Percentiles rank a stretch among this genome's conserved stretches.
Conservation (phyloP, 2,797 vertebrate genomes). For the Aeoliscus strigatus region DNA sequence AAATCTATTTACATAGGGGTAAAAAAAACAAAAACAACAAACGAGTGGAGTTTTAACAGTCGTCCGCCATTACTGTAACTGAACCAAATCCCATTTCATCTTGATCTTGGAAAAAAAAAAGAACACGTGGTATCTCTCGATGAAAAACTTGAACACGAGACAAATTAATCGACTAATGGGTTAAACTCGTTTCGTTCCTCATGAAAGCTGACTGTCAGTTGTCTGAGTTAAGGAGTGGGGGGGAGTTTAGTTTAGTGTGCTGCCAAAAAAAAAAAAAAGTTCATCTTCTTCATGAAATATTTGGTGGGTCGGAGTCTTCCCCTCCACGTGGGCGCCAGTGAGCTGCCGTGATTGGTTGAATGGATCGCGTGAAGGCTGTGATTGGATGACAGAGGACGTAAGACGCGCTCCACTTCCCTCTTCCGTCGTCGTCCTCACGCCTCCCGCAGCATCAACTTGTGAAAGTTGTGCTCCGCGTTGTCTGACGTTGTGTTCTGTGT, state of each 20-base stretch:
- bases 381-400: constrained; percentile 48
- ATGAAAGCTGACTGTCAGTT: neutral
- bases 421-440: neutral
- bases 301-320: neutral
- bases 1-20: too few relatives aligned
- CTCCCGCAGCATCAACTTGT: constrained; percentile 2
- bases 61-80: too few relatives aligned
- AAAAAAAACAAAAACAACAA: neutral
- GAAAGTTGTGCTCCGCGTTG: neutral
- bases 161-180: neutral
- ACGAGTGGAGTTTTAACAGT: neutral
- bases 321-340: constrained; percentile 45
- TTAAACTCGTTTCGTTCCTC: neutral
- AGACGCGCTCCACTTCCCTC: constrained; percentile 17
- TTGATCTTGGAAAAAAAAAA: neutral
- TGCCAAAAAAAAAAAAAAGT: constrained; percentile 9
- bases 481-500: constrained; percentile 7
- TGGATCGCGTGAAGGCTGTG: constrained; percentile 3
- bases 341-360: constrained; percentile 46
- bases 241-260: neutral
- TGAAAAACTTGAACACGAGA: neutral
- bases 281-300: constrained; percentile 4
- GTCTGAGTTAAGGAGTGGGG: neutral
- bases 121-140: constrained; percentile 16
- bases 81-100: constrained; percentile 2